Conservation (phyloP, 2,888 invertebrate species). For the Aelia acuminata region DNA sequence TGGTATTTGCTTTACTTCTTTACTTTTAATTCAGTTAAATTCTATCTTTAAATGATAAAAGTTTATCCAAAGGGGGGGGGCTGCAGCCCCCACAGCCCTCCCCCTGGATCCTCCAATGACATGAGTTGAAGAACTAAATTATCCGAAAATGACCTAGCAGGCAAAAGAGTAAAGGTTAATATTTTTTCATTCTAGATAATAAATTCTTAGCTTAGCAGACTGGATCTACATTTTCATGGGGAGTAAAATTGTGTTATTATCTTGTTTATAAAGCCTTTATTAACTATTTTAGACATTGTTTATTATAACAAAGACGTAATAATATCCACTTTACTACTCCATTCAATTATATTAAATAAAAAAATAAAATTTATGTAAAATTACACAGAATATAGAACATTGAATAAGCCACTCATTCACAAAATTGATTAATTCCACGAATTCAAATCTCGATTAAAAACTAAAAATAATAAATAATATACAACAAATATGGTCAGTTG, state of each 20-base stretch:
- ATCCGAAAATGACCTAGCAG: neutral
- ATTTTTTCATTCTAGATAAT: neutral
- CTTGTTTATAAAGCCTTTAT: slow-evolving; percentile 9
- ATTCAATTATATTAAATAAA: neutral
- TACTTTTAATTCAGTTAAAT: too few species aligned
- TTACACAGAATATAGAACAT: neutral
- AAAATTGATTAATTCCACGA: neutral
- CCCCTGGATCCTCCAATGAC: too few species aligned
- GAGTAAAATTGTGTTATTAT: neutral
- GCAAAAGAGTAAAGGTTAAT: neutral
- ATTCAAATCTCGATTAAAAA: neutral
- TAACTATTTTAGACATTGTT: neutral
- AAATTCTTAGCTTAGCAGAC: neutral
- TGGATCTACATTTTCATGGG: neutral
- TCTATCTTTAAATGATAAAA: too few species aligned
- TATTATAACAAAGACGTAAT: neutral
- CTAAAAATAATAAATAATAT: neutral
- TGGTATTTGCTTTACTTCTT: too few species aligned
- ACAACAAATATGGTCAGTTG: neutral
- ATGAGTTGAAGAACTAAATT: neutral
- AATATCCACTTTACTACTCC: neutral
- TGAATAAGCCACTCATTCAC: neutral
- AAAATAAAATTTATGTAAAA: neutral
- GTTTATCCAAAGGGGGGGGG: too few species aligned
- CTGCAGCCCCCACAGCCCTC: too few species aligned